Evolutionary conservation across 2,888 invertebrate genomes (phyloP).

Genomic region (Ennomos fuscantarius): DNA sequence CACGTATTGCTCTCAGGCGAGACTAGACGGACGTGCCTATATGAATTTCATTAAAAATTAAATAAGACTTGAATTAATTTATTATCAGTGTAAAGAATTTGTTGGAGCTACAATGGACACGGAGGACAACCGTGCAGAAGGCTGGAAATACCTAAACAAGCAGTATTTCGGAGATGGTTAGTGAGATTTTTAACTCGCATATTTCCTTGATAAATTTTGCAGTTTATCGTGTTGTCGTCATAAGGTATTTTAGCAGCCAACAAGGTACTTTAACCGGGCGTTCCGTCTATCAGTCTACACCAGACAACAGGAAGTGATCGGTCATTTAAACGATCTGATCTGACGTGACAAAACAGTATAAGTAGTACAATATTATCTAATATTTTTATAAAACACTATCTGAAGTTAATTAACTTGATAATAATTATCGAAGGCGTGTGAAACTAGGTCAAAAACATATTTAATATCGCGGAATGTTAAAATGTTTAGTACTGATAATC

Average conservation of each 20-base stretch:
- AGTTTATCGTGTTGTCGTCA: conserved; percentile 50
- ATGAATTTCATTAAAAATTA: conserved; percentile 37
- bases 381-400: conserved; percentile 12
- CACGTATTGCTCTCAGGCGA: conserved; percentile 29
- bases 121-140: conserved; percentile 77
- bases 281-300: conserved; percentile 8
- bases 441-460: conserved; percentile 9
- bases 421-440: conserved; percentile 9
- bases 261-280: not conserved
- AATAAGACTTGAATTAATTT: conserved; percentile 30
- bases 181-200: conserved; percentile 51
- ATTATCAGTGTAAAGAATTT: conserved; percentile 28
- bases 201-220: conserved; percentile 47
- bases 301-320: conserved; percentile 28
- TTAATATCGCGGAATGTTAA: not conserved
- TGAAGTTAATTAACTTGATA: conserved; percentile 10
- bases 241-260: conserved; percentile 38
- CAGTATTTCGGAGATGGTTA: conserved; percentile 81
- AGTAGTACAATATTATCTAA: conserved; percentile 3
- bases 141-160: conserved; percentile 82
- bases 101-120: conserved; percentile 55
- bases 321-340: conserved; percentile 2
- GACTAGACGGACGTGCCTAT: conserved; percentile 34
- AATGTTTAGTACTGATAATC: not conserved
- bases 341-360: conserved; percentile 15